Conservation (phyloP, 2,797 vertebrate genomes). For the Sparus aurata region DNA sequence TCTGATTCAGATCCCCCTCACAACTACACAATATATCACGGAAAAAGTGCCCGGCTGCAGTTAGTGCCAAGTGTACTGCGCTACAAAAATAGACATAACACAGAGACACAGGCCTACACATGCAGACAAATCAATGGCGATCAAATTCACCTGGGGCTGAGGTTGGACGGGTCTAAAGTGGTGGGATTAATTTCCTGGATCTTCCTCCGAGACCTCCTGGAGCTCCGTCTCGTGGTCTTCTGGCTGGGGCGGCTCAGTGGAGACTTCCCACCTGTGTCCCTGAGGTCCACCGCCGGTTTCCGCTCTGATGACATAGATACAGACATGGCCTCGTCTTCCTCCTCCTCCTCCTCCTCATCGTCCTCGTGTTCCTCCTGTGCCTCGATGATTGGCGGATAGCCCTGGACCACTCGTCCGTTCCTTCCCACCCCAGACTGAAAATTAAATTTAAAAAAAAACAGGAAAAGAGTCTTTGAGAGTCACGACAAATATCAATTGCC, state of each 20-base stretch:
- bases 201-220: constrained; percentile 70
- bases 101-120: constrained; percentile 19
- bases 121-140: constrained; percentile 8
- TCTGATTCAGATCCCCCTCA: background rate
- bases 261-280: constrained; percentile 56
- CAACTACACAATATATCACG: background rate
- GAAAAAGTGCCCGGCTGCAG: background rate
- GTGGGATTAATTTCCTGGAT: constrained; percentile 86
- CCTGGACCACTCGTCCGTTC: constrained; percentile 81
- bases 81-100: constrained; percentile 12
- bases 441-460: background rate
- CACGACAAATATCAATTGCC: background rate
- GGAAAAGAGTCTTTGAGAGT: background rate
- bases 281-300: constrained; percentile 58
- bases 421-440: constrained; percentile 77
- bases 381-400: constrained; percentile 72
- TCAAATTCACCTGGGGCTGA: constrained; percentile 90
- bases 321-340: constrained; percentile 55
- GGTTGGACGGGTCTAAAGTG: constrained; percentile 87
- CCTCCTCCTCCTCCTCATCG: constrained; percentile 61
- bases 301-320: constrained; percentile 50
- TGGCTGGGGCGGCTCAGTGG: constrained; percentile 51
- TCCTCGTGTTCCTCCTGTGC: constrained; percentile 63
- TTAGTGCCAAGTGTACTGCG: constrained; percentile 11
- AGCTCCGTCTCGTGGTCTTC: constrained; percentile 42